Evolutionary conservation across 2,113 vertebrate genomes (phyloP).

Genomic region (Oceanodroma tethys): DNA sequence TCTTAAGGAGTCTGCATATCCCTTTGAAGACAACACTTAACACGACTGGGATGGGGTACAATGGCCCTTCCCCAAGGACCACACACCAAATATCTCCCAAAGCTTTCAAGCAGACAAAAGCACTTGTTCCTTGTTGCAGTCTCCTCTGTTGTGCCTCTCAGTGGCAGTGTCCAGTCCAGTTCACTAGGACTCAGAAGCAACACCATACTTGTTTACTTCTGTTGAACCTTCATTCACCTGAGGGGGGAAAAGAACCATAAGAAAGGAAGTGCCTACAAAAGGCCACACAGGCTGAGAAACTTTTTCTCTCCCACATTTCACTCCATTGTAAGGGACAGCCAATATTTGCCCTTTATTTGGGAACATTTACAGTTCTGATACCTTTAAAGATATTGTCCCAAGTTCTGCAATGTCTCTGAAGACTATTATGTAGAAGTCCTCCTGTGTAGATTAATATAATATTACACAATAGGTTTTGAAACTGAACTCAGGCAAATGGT

Average conservation of each 20-base stretch:
- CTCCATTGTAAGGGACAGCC: not conserved
- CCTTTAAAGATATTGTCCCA: not conserved
- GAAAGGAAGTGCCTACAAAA: not conserved
- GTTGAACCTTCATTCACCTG: not conserved
- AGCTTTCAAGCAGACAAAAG: not conserved
- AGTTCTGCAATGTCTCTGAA: not conserved
- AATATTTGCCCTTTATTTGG: not conserved
- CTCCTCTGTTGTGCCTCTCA: not conserved
- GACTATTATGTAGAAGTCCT: not conserved
- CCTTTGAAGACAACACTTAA: not conserved
- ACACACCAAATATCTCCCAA: not conserved
- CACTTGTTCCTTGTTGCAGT: not conserved
- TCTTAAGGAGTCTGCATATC: not conserved
- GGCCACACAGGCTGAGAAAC: accelerated
- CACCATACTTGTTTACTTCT: not conserved
- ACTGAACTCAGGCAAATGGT: not conserved
- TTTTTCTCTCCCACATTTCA: not conserved
- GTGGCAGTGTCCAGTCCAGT: not conserved
- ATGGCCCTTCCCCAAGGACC: not conserved
- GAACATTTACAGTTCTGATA: not conserved
- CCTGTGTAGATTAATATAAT: not conserved
- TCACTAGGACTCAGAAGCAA: not conserved
- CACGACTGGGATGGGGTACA: not conserved
- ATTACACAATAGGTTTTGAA: not conserved
- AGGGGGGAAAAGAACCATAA: not conserved